phyloP scores from a whole-genome alignment of 2,888 invertebrate genomes.

The Serripes groenlandicus region DNA sequence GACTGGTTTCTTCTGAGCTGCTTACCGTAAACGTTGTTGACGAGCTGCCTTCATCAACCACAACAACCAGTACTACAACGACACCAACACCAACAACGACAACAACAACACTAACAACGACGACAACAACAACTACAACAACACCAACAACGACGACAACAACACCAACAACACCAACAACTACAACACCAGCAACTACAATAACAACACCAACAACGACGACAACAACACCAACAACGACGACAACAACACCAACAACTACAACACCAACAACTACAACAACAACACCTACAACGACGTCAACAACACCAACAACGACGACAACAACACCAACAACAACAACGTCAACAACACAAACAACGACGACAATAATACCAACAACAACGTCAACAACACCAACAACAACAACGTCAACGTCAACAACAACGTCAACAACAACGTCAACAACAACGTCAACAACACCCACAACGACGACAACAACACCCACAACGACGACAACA shows the following conservation, averaged over 20 bases:
- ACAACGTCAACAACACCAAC: background rate
- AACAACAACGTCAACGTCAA: background rate
- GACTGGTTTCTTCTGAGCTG: background rate
- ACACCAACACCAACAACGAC: background rate
- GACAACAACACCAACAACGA: background rate
- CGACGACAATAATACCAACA: background rate
- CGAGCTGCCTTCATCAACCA: background rate
- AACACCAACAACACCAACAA: background rate
- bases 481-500: background rate
- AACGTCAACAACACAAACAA: background rate
- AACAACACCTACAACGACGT: background rate
- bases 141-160: background rate
- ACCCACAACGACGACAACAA: background rate
- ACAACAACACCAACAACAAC: background rate
- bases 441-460: background rate
- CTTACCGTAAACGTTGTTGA: background rate
- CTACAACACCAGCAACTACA: background rate
- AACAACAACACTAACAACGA: background rate
- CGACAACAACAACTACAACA: background rate
- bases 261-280: background rate
- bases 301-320: background rate
- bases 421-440: background rate
- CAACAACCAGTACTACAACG: background rate
- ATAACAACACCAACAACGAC: background rate
- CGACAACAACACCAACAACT: background rate